Conservation (phyloP, 2,113 vertebrate species). For the Nothobranchius furzeri region DNA sequence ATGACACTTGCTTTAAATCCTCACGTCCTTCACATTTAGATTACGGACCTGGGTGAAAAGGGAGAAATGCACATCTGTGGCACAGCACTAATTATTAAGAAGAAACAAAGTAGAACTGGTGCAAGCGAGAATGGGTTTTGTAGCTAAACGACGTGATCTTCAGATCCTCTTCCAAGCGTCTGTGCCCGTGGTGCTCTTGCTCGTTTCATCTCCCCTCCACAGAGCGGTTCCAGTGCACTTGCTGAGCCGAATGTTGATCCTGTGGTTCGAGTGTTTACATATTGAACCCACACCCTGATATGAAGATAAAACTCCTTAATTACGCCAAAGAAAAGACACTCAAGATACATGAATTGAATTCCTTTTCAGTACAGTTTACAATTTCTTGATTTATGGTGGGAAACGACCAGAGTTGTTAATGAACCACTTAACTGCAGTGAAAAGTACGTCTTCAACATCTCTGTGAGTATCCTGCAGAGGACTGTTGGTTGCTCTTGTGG, state of each 20-base stretch:
- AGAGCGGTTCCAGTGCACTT: slow-evolving; percentile 57
- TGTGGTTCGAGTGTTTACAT: slow-evolving; percentile 36
- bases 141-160: slow-evolving; percentile 51
- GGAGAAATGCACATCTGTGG: slow-evolving; percentile 76
- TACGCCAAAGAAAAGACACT: slow-evolving; percentile 14
- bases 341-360: background rate
- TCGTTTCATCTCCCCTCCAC: slow-evolving; percentile 76
- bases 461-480: slow-evolving; percentile 6
- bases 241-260: slow-evolving; percentile 46
- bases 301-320: slow-evolving; percentile 8
- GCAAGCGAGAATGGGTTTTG: slow-evolving; percentile 56
- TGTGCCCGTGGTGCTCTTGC: slow-evolving; percentile 68
- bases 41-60: slow-evolving; percentile 15
- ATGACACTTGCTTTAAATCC: slow-evolving; percentile 63
- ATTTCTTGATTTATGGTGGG: slow-evolving; percentile 20
- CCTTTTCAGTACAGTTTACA: background rate
- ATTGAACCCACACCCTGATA: slow-evolving; percentile 24
- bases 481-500: no score
- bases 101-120: slow-evolving; percentile 31
- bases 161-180: slow-evolving; percentile 81
- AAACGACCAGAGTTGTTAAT: slow-evolving; percentile 3
- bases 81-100: slow-evolving; percentile 80
- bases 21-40: slow-evolving; percentile 46
- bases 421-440: slow-evolving; percentile 24
- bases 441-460: slow-evolving; percentile 30